phyloP scores from a whole-genome alignment of 2,888 invertebrate genomes.

The Drosophila kokeensis region DNA sequence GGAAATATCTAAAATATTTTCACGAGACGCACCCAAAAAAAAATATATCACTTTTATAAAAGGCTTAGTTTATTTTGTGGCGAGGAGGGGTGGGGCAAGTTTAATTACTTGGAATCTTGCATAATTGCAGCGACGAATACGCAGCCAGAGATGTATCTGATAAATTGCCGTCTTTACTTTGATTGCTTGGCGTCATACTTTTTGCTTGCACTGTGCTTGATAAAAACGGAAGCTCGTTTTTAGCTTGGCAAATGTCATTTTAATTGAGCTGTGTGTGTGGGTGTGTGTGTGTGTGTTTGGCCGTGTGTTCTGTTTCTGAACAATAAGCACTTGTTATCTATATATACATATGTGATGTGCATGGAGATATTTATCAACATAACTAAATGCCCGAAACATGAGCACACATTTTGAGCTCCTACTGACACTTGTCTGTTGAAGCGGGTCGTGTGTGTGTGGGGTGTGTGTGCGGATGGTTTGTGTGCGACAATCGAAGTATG shows the following conservation, averaged over 20 bases:
- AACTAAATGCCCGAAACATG: constrained; percentile 53
- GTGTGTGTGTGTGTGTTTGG: constrained; percentile 26
- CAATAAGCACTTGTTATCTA: constrained; percentile 43
- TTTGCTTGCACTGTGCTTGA: constrained; percentile 53
- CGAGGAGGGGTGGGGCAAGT: not conserved
- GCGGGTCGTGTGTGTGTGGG: not conserved
- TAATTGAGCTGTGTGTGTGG: constrained; percentile 56
- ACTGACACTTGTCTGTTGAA: not conserved
- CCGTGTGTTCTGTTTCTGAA: constrained; percentile 39
- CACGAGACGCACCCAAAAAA: not conserved
- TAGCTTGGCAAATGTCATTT: constrained; percentile 68
- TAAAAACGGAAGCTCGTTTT: constrained; percentile 64
- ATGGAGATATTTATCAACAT: constrained; percentile 9
- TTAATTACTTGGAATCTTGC: constrained; percentile 50
- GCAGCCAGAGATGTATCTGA: constrained; percentile 24
- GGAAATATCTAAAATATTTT: not conserved
- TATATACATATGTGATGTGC: constrained; percentile 15
- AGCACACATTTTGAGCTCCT: constrained; percentile 39
- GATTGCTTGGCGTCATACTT: constrained; percentile 74
- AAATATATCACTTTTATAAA: not conserved
- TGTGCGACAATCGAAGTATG: constrained; percentile 20
- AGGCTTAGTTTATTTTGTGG: constrained; percentile 11
- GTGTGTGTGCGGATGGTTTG: not conserved
- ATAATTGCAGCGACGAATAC: constrained; percentile 47
- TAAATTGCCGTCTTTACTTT: constrained; percentile 24